Evolutionary conservation across 2,113 vertebrate species (phyloP), one percentile per base, ranked within the genome.

Genomic region (Oryzias celebensis): DNA sequence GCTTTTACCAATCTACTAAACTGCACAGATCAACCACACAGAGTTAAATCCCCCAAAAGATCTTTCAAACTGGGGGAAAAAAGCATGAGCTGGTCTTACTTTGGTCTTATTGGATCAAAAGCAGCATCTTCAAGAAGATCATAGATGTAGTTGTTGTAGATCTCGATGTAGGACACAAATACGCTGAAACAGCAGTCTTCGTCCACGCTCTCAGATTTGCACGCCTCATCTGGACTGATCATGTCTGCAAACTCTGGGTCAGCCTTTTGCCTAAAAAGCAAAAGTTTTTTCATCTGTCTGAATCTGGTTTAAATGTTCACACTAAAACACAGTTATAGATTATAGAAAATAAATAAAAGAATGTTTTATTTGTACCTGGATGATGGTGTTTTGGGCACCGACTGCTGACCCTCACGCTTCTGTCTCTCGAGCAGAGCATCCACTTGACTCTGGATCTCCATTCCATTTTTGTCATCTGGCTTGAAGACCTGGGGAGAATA

Each of bases 131-230:
- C 97, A 50, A 98, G 80, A 2, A 99, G 95, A 80, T 99, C 96
- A 23, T 97, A 98, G 61, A 98, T 95, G 68, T 98, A 99, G 85
- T 99, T 99, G 83, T 98, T 99, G 85, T 98, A 99, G 80, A 98
- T 96, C 87, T 98, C 97, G 0, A 98, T 93, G 59, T 98, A 99
- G 56, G 96, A 99, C 23, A 99, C 96, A 75, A 98, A 98, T 2
- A 98, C 90, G 4, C 94, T 91, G 78, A 96, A 99, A 64, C 96
- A 95, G 12, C 94, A 96, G 59, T 98, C 97, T 75, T 99, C 97
- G 51, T 98, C 97, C 8, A 98, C 89, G 0, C 91, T 94, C 6
- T 94, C 91, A 5, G 77, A 93, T 81, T 87, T 93, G 85, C 92
- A 95, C 3, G 89, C 91, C 1, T 98, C 94, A 56, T 91, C 93